Percentiles rank a stretch among this genome's conserved stretches.
Evolutionary conservation across 2,113 vertebrate species (phyloP).

Genomic region (Dinomys branickii): DNA sequence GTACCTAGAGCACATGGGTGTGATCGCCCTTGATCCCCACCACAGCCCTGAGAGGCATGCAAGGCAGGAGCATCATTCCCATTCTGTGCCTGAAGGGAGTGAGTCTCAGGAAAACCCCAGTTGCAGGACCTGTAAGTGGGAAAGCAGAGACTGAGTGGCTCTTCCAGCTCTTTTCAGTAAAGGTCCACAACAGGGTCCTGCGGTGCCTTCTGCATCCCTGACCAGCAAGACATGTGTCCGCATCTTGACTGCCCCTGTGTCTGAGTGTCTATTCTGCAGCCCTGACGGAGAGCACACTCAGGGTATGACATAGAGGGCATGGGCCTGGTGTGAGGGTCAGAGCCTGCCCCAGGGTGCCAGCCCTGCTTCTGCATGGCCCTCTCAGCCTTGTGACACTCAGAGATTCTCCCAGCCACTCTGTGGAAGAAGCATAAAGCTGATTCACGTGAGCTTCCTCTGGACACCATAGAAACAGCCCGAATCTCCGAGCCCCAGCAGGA

Average conservation of each 20-base stretch:
- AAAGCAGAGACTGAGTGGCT: background rate
- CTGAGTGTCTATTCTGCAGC: background rate
- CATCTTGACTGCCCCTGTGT: background rate
- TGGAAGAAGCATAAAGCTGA: background rate
- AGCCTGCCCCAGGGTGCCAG: background rate
- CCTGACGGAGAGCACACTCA: background rate
- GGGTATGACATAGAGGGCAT: background rate
- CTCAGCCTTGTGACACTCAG: background rate
- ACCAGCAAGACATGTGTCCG: background rate
- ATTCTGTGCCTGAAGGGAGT: background rate
- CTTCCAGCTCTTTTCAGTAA: background rate
- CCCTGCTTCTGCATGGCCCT: background rate
- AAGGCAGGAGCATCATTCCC: background rate
- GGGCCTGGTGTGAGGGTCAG: background rate
- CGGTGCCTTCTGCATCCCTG: background rate
- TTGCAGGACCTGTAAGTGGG: background rate
- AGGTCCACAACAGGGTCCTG: background rate
- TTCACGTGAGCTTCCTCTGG: slow-evolving; percentile 5
- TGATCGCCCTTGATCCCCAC: background rate
- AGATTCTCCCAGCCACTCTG: background rate
- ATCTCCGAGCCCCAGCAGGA: background rate
- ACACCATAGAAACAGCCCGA: background rate
- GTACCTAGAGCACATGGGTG: background rate
- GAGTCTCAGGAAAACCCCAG: slow-evolving; percentile 3
- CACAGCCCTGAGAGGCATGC: background rate